phyloP scores from a whole-genome alignment of 2,113 vertebrate species.

The Pungitius pungitius region DNA sequence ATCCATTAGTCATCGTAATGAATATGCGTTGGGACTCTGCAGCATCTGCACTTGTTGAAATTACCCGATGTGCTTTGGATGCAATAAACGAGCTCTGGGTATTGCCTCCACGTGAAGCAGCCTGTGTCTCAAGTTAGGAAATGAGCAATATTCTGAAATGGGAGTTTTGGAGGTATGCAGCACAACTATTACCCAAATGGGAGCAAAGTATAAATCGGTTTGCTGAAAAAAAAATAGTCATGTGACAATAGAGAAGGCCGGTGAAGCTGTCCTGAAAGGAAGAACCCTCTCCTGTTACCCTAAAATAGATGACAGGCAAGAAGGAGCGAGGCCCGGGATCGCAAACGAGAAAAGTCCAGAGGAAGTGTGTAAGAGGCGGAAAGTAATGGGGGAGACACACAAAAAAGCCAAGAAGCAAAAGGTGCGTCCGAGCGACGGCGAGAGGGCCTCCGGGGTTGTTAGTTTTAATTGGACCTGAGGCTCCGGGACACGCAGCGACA shows the following conservation, averaged over 20 bases:
- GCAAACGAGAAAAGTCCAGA: conserved; percentile 37
- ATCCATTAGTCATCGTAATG: conserved; percentile 41
- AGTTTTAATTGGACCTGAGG: conserved; percentile 82
- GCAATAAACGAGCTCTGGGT: conserved; percentile 50
- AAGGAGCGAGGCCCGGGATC: conserved; percentile 9
- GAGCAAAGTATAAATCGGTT: conserved; percentile 23
- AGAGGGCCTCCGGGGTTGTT: conserved; percentile 65
- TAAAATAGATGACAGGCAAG: conserved; percentile 21
- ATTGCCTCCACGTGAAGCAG: conserved; percentile 32
- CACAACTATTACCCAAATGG: conserved; percentile 40
- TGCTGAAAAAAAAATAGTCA: conserved; percentile 23
- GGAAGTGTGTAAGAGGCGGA: conserved; percentile 26
- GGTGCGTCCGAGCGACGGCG: conserved; percentile 37
- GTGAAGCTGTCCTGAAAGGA: conserved; percentile 23
- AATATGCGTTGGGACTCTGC: conserved; percentile 38
- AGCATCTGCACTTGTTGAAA: conserved; percentile 46
- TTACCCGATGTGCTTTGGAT: conserved; percentile 45
- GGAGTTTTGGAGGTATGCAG: conserved; percentile 39
- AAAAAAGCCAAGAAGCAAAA: conserved; percentile 16
- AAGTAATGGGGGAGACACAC: conserved; percentile 36
- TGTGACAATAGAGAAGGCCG: conserved; percentile 22
- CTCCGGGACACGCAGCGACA: conserved; percentile 73
- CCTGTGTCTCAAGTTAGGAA: conserved; percentile 49
- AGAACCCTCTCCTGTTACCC: neutral
- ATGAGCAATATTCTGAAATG: conserved; percentile 55